A percentile compares a stretch with the other conserved stretches of the same genome.
Conservation (phyloP, 2,888 invertebrate genomes). For the Unio delphinus region DNA sequence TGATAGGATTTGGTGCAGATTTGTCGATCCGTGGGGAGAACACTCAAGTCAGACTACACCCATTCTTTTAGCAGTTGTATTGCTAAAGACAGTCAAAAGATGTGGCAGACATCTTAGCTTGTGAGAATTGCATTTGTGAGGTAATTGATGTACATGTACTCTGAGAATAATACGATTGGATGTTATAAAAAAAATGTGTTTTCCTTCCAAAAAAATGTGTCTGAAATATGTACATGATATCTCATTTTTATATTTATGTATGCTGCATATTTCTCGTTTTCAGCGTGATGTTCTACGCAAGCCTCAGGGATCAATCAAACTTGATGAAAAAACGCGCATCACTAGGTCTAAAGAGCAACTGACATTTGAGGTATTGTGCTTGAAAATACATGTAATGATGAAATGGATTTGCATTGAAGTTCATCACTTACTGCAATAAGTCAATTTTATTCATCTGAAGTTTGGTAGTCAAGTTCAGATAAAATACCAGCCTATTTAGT, state of each 20-base stretch:
- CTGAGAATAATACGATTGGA: background rate
- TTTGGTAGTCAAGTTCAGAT: too few relatives aligned
- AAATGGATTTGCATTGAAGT: too few relatives aligned
- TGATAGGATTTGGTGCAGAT: too few relatives aligned
- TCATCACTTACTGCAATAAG: background rate
- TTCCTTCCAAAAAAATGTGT: background rate
- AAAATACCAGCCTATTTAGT: too few relatives aligned
- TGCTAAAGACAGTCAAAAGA: too few relatives aligned
- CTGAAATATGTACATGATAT: background rate
- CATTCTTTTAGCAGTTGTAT: too few relatives aligned
- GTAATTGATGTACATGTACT: background rate
- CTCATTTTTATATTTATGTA: background rate
- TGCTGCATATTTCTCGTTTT: conserved; percentile 15
- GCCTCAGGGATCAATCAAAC: conserved; percentile 91
- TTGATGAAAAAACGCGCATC: conserved; percentile 94
- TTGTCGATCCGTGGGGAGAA: too few relatives aligned
- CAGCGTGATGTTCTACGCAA: conserved; percentile 75
- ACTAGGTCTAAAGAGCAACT: conserved; percentile 94
- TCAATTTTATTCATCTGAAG: too few relatives aligned
- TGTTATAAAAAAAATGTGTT: background rate
- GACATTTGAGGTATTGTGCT: conserved; percentile 81
- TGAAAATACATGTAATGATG: too few relatives aligned
- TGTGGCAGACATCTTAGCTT: too few relatives aligned
- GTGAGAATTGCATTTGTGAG: too few relatives aligned
- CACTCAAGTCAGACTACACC: too few relatives aligned